phyloP scores from a whole-genome alignment of 2,888 invertebrate genomes.

The Palloptera scutellata region DNA sequence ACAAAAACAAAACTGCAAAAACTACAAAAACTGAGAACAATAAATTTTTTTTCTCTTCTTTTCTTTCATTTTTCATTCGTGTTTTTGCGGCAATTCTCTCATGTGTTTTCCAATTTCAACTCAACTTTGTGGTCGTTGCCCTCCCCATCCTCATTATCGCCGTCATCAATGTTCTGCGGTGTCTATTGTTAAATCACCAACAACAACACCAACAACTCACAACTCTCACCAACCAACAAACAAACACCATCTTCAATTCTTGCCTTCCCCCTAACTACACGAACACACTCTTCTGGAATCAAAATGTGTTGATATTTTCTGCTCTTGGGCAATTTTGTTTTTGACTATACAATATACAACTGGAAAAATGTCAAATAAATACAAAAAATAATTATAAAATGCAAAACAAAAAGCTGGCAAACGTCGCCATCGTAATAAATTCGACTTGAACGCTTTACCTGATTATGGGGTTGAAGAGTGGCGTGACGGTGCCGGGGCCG shows the following conservation, averaged over 20 bases:
- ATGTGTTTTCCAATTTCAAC: constrained; percentile 3
- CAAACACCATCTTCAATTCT: neutral
- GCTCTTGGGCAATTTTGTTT: too few species aligned
- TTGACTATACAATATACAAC: neutral
- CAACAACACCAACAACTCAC: constrained; percentile 8
- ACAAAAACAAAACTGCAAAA: constrained; percentile 24
- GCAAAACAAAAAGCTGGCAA: constrained; percentile 59
- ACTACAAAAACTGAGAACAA: constrained; percentile 47
- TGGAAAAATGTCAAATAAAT: constrained; percentile 32
- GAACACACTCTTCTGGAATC: too few species aligned
- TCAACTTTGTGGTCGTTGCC: constrained; percentile 22
- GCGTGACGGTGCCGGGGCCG: constrained; percentile 71
- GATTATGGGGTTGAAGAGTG: constrained; percentile 80
- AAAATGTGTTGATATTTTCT: too few species aligned
- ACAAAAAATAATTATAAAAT: constrained; percentile 33
- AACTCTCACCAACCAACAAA: neutral
- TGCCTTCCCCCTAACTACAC: neutral
- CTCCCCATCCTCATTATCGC: constrained; percentile 32
- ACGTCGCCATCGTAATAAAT: constrained; percentile 64
- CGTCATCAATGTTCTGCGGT: constrained; percentile 25
- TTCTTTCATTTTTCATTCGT: constrained; percentile 28
- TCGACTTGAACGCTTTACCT: constrained; percentile 70
- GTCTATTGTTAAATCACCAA: constrained; percentile 15
- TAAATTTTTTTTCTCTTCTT: constrained; percentile 40
- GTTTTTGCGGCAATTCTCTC: neutral